Percentiles rank a stretch among this genome's conserved stretches.
These are phyloP conservation scores for Solen grandis DNA, from an alignment of 1,140 invertebrate genomes.

Conservation along the genomic window DNA sequence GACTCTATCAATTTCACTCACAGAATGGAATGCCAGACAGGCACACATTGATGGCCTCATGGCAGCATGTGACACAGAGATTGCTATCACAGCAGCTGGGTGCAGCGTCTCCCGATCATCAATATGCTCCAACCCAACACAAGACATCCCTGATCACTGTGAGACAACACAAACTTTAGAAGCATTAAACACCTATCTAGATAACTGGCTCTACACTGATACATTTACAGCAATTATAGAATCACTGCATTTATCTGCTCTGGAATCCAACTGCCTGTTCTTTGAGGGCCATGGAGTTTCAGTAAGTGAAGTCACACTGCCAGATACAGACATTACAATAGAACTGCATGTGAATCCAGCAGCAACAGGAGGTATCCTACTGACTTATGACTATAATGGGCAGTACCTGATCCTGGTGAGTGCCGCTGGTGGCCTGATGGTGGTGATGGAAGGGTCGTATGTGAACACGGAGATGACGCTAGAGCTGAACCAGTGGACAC, in stretches of 20 bases:
- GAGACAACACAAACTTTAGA: slow-evolving; percentile 22
- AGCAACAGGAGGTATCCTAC: slow-evolving; percentile 15
- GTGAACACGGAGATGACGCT: slow-evolving; percentile 49
- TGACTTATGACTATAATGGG: slow-evolving; percentile 25
- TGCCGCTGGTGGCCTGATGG: slow-evolving; percentile 28
- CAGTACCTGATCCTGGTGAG: slow-evolving; percentile 40
- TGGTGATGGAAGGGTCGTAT: slow-evolving; percentile 3
- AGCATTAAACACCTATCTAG: slow-evolving; percentile 3
- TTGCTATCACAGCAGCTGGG: slow-evolving; percentile 30
- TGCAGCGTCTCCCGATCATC: slow-evolving; percentile 25
- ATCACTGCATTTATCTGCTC: slow-evolving; percentile 16
- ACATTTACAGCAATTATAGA: slow-evolving; percentile 39
- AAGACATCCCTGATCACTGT: slow-evolving; percentile 14
- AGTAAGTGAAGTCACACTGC: slow-evolving; percentile 5
- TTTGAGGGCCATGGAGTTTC: slow-evolving; percentile 23
- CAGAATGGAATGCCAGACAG: slow-evolving; percentile 20
- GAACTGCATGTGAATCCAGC: slow-evolving; percentile 49
- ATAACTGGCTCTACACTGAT: slow-evolving; percentile 13
- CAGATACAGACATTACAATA: slow-evolving; percentile 21
- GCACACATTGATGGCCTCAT: slow-evolving; percentile 18
- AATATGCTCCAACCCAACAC: slow-evolving; percentile 18
- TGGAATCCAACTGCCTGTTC: slow-evolving; percentile 46
- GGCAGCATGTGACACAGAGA: slow-evolving; percentile 40
- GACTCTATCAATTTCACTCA: slow-evolving; percentile 32
- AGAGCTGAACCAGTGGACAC: slow-evolving; percentile 58